Base-by-base conservation (phyloP, 2,888 invertebrate genomes). In the Dorcus hopei region DNA sequence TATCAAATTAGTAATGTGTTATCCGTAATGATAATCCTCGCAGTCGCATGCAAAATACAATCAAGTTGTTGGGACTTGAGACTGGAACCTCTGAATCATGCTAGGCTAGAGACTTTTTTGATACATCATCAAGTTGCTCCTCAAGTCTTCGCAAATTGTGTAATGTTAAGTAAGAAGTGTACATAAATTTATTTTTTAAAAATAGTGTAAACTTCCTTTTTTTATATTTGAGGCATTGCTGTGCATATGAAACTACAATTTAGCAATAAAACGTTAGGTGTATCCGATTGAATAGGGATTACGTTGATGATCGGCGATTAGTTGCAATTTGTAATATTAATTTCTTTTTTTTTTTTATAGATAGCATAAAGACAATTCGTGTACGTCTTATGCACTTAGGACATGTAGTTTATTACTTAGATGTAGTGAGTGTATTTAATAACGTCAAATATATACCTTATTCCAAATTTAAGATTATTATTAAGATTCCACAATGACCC, bases 371-470 rank as follows among this genome's bases (percentile, higher is more conserved):
- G 38, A 19, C 39, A 49, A 38, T 19, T 42, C 49, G 49, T 55
- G 49, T 43, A 50, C 50, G 54, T 54, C 54, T 58, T 54, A 58
- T 58, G 58, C 58, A 54, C 54, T 33, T 58, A 58, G 54, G 38
- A 26, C 54, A n/a, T 39, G 58, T 58, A 58, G 54, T 38, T 54
- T 58, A 54, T 38, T 38, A 50, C 26, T 51, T 49, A 38, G 26
- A 40, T 52, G 33, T 58, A 54, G 49, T 58, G 58, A 50, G 58
- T 58, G 58, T 58, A 54, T 58, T 58, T 58, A 53, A 58, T 58
- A 58, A 49, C 42, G 47, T 45, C n/a, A 49, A 58, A 58, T 58
- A 45, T 45, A 58, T 58, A 58, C 58, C 54, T 58, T 58, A 58
- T 58, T 58, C 52, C 48, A 49, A 49, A 58, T 56, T 45, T 45